A percentile compares a stretch with the other conserved stretches of the same genome.
These are phyloP conservation scores for Cetoscarus ocellatus DNA, from an alignment of 2,797 vertebrate species.

Conservation along the genomic window DNA sequence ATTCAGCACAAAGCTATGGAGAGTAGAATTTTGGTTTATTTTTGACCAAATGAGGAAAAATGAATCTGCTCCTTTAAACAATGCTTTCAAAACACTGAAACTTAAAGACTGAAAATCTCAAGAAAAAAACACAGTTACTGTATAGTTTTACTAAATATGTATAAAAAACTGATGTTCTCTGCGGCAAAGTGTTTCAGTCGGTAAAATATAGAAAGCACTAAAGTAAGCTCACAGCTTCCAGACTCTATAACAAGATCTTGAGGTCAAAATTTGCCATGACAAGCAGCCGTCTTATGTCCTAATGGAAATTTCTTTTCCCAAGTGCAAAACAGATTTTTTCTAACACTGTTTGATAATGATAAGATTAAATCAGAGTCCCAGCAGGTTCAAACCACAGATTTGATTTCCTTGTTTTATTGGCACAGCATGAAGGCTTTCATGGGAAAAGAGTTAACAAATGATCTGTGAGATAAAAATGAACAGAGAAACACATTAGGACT, in stretches of 20 bases:
- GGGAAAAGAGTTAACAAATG: constrained; percentile 40
- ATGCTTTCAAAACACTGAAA: too few species aligned
- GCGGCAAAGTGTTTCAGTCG: background rate
- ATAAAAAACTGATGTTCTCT: background rate
- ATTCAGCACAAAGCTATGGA: background rate
- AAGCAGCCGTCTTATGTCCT: background rate
- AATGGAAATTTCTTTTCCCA: background rate
- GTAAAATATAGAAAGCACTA: background rate
- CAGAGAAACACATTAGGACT: constrained; percentile 19
- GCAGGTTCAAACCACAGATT: constrained; percentile 47
- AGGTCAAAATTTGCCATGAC: constrained; percentile 23
- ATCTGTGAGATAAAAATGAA: constrained; percentile 35
- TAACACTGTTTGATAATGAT: constrained; percentile 25
- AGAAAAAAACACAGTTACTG: background rate
- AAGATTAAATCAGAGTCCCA: constrained; percentile 44
- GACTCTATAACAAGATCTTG: constrained; percentile 15
- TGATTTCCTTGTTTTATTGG: constrained; percentile 23
- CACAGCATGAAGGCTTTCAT: constrained; percentile 41
- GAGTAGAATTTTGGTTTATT: background rate
- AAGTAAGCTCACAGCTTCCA: constrained; percentile 4
- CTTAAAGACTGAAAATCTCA: background rate
- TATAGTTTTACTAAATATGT: background rate
- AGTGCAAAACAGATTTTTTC: constrained; percentile 1
- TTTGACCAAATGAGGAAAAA: too few species aligned
- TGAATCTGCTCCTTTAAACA: too few species aligned